Base-by-base conservation (phyloP, 1,140 invertebrate species). In the Antheraea pernyi region DNA sequence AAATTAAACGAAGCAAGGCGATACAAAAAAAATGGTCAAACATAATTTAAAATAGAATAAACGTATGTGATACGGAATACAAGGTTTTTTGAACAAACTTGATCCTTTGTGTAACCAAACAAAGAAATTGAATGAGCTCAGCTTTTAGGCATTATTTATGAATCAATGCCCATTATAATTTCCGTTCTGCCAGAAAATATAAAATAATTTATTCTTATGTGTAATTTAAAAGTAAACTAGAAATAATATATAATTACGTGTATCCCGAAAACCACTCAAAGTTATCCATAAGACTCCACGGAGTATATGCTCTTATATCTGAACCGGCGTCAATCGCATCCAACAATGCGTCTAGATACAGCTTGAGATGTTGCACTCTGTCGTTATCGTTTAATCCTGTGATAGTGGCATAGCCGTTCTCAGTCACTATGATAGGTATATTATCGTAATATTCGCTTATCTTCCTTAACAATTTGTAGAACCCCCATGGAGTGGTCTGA, bases 281-380 rank as follows among this genome's bases (percentile, higher is more conserved):
- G 76, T 95, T 95, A 73, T 95, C 95, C 85, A 95, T 88, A 7
- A 95, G 74, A 36, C 93, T 93, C 95, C 95, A 95, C 6, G 91
- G 91, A 22, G 93, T 94, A 73, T 95, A 95, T 0, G 88, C 94
- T 16, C 42, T 69, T 3, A 91, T 68, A 67, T 91, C 80, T 8
- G 76, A 83, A 16, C 78, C 80, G 10, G 86, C 78, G 0, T 78
- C 76, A 37, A 88, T 81, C 9, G 88, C 84, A 30, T 85, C 77
- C 18, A 82, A 68, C 53, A 87, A 58, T 13, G 78, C 74, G 8
- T 70, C 48, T n/a, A 89, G 59, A 65, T 87, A 96, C 6, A 79
- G 80, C 75, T 75, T 74, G 62, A 90, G 91, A 78, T 89, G 94
- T 18, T 77, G 67, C 16, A 94, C 82, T 71, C 82, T 68, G 64